Evolutionary conservation across 1,140 invertebrate species (phyloP), one percentile per base, ranked within the genome.

Genomic region (Drosophila melanica): DNA sequence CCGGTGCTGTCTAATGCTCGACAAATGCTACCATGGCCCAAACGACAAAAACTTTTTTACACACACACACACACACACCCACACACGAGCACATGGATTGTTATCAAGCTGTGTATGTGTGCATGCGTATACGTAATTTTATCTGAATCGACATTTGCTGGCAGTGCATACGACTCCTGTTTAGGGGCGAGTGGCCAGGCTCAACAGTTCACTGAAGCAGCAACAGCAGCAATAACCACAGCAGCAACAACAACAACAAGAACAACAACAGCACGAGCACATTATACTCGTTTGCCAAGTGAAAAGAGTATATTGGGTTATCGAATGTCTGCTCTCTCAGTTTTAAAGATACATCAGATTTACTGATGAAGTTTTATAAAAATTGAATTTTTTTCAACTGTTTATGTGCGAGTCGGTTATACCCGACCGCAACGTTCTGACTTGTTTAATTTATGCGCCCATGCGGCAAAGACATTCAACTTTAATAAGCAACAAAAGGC

Each of bases 71-170:
- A 9, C 35, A 41, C 23, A 51, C 65, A 12, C 51, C 1, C 16
- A 33, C 10, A 44, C 39, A 44, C 42, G 33, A 16, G 35, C 16
- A 45, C 11, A 27, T 33, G n/a, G 18, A 57, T 58, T 48, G 63
- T 48, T 68, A 73, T 54, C 55, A 35, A 47, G 55, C 55, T 68
- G 55, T 30, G 68, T 33, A 10, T 62, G 47, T 48, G 51, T 58
- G 30, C n/a, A 14, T 63, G 41, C 67, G 69, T 73, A 68, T 73
- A 73, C 65, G 71, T 74, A 74, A 69, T 74, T 62, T 74, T 48
- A 74, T 74, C 50, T 55, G 50, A 73, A 48, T 57, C 71, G 47
- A 62, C 71, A 39, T 53, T 51, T 51, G 55, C 37, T 42, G 51
- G 12, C 45, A 44, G n/a, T 60, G 39, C 42, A 64, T 14, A 23